phyloP scores from a whole-genome alignment of 2,888 invertebrate species.

The Aphidoletes aphidimyza region DNA sequence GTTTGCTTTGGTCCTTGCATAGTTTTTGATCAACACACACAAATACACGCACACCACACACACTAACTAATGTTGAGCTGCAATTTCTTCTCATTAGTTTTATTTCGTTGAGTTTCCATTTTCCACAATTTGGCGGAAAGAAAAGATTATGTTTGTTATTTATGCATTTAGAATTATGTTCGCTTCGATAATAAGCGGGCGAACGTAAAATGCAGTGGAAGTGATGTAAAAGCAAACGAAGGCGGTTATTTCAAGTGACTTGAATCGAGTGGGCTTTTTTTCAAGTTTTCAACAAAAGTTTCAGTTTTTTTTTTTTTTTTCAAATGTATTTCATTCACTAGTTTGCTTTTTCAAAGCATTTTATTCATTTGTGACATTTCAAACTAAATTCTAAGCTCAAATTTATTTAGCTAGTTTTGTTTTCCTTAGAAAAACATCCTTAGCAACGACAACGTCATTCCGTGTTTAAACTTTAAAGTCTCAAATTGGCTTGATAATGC shows the following conservation, averaged over 20 bases:
- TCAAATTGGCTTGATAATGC: neutral
- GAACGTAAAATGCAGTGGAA: neutral
- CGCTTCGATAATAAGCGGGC: neutral
- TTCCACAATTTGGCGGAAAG: neutral
- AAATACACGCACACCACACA: neutral
- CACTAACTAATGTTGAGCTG: neutral
- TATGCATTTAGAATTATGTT: constrained; percentile 42
- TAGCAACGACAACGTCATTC: no score
- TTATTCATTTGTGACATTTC: no score
- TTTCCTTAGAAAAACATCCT: no score
- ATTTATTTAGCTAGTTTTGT: no score
- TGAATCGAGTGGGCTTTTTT: neutral
- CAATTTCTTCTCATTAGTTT: constrained; percentile 42
- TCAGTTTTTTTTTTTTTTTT: no score
- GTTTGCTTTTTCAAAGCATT: no score
- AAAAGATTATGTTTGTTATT: constrained; percentile 40
- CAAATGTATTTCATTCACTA: no score
- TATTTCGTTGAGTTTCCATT: constrained; percentile 35
- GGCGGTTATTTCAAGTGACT: no score
- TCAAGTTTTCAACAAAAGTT: no score
- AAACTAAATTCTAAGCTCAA: no score
- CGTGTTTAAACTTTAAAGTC: no score
- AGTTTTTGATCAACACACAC: neutral
- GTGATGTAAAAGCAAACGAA: neutral
- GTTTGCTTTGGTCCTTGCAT: neutral